Evolutionary conservation across 2,113 vertebrate species (phyloP).

Genomic region (Rhea americana): DNA sequence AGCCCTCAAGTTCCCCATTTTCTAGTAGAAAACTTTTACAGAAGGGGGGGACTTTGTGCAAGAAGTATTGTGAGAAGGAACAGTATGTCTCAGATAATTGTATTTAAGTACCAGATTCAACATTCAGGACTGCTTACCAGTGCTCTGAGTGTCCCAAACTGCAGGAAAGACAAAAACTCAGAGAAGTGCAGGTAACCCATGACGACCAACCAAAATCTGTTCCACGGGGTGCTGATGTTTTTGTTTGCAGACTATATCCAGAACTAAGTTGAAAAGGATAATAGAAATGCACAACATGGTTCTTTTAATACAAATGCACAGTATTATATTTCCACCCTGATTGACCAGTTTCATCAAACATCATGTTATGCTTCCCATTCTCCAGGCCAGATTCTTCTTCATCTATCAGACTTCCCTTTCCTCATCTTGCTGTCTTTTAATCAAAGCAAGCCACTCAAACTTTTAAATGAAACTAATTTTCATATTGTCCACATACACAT

Average conservation of each 20-base stretch:
- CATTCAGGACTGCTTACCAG: background rate
- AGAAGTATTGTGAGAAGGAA: background rate
- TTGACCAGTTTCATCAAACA: background rate
- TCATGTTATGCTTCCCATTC: rapidly evolving
- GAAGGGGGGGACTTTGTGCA: background rate
- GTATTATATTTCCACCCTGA: background rate
- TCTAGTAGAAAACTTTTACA: background rate
- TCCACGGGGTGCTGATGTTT: background rate
- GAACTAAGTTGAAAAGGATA: background rate
- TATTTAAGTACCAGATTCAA: background rate
- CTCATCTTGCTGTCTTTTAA: conserved; percentile 30
- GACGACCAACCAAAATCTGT: background rate
- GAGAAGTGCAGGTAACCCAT: background rate
- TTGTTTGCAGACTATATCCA: background rate
- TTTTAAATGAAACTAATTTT: conserved; percentile 69
- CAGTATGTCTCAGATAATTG: background rate
- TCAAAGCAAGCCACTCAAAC: conserved; percentile 59
- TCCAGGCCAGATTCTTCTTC: background rate
- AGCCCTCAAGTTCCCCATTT: background rate
- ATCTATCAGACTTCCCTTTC: background rate
- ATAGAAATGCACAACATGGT: background rate
- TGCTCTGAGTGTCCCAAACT: background rate
- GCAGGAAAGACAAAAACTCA: background rate
- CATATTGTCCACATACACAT: conserved; percentile 68
- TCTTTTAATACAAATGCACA: background rate